Base-by-base conservation (phyloP, 2,113 vertebrate species). In the Blennius ocellaris region DNA sequence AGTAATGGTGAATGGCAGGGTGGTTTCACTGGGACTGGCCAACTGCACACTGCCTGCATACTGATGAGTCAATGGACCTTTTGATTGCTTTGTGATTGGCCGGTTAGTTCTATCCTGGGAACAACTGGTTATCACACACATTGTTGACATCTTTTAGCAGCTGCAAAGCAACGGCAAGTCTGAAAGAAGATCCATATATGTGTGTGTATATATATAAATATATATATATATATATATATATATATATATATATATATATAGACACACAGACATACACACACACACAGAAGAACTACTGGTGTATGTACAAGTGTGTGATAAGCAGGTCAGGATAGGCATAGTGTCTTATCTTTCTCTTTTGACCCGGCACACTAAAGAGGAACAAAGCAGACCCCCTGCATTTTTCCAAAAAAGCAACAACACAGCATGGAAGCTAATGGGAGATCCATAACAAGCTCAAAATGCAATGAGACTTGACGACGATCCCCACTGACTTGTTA, bases 401-500 rank as follows among this genome's bases (percentile, higher is more conserved):
- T 81, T 55, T 78, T 84, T 71, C 78, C 68, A 82, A 86, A 90
- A 90, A 85, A 69, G 69, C 84, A 89, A 72, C 82, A 87, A 81
- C 89, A 48, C 88, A 90, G 84, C 88, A 90, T 87, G 90, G 69
- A 76, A 71, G 77, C 83, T 78, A 21, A 69, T 56, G 70, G 76
- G 81, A 87, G 75, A 85, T 85, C 79, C 88, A 76, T 93, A 93
- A 93, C 87, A 91, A 92, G 87, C 89, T 84, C 38, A 11, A 91
- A 91, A 92, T 89, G 89, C 88, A 89, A 89, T 81, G 86, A 89
- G 90, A 89, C 76, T 77, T 55, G n/a, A 80, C 40, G 71, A 72
- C 76, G 69, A 51, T 92, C 92, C 91, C 91, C 59, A 49, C 84
- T 89, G 91, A 90, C 92, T 91, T 92, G 91, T 92, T 93, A 93